These are phyloP conservation scores for Trogon melanurus DNA, from an alignment of 2,113 vertebrate species.

Conservation along the genomic window DNA sequence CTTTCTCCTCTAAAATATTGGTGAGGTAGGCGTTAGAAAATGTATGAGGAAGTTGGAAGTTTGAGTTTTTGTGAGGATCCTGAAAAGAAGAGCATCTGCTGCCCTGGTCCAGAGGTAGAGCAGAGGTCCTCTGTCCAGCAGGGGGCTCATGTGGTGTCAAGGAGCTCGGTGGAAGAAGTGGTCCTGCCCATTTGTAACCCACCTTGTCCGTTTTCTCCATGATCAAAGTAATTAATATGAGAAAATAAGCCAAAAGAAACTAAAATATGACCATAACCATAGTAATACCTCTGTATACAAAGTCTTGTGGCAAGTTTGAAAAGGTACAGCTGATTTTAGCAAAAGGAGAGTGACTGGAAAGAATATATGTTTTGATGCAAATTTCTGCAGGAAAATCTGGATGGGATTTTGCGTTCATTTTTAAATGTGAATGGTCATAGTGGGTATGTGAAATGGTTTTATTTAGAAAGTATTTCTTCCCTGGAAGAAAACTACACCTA, in stretches of 20 bases:
- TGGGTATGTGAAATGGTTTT: fast-evolving
- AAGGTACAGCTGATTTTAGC: neutral
- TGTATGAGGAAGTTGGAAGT: neutral
- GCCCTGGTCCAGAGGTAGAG: neutral
- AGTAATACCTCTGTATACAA: neutral
- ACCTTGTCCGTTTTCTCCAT: neutral
- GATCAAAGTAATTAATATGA: neutral
- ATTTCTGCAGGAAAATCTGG: neutral
- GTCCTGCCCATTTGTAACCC: neutral
- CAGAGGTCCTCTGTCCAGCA: neutral
- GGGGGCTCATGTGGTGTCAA: neutral
- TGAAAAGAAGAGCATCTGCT: neutral
- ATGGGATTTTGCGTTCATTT: neutral
- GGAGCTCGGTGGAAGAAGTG: fast-evolving
- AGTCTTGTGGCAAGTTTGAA: neutral
- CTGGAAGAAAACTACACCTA: neutral
- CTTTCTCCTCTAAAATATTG: neutral
- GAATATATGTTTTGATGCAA: neutral
- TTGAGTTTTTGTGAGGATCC: neutral
- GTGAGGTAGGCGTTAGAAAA: neutral
- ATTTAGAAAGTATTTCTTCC: neutral
- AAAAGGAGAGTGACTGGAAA: neutral
- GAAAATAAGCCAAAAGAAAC: neutral
- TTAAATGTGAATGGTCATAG: neutral
- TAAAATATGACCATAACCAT: neutral